These are phyloP conservation scores for Oedothorax gibbosus DNA, from an alignment of 1,140 invertebrate species.

Conservation along the genomic window DNA sequence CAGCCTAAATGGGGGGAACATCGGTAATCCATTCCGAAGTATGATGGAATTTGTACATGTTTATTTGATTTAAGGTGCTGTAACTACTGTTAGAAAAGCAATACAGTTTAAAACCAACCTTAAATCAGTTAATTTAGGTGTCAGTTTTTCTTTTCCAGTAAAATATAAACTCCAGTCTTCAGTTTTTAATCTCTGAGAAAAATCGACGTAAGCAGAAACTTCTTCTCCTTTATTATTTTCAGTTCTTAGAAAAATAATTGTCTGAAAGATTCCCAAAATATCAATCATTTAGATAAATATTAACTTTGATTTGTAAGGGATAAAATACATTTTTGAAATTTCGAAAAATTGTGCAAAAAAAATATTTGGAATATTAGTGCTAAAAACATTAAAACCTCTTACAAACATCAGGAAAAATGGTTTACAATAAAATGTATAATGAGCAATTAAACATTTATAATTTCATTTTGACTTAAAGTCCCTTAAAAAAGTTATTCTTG, in stretches of 20 bases:
- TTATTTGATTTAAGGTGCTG: too few species aligned
- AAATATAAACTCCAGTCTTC: slow-evolving; percentile 83
- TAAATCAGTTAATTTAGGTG: slow-evolving; percentile 76
- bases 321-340: not conserved
- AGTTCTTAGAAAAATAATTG: slow-evolving; percentile 79
- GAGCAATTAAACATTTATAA: too few species aligned
- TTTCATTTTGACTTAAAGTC: too few species aligned
- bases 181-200: slow-evolving; percentile 75
- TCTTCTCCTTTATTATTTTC: slow-evolving; percentile 76
- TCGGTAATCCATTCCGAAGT: too few species aligned
- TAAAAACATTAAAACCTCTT: too few species aligned
- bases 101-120: slow-evolving; percentile 69
- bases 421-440: too few species aligned
- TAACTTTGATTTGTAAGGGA: not conserved
- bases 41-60: too few species aligned
- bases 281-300: not conserved
- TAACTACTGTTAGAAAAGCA: too few species aligned
- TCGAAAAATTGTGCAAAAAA: not conserved
- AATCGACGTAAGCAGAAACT: slow-evolving; percentile 84
- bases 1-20: too few species aligned
- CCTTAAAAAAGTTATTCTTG: too few species aligned
- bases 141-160: slow-evolving; percentile 73
- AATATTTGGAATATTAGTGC: too few species aligned
- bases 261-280: slow-evolving; percentile 64
- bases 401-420: too few species aligned